Evolutionary conservation across 2,888 invertebrate genomes (phyloP), one percentile per base, ranked within the genome.

Genomic region (Nomada flava): DNA sequence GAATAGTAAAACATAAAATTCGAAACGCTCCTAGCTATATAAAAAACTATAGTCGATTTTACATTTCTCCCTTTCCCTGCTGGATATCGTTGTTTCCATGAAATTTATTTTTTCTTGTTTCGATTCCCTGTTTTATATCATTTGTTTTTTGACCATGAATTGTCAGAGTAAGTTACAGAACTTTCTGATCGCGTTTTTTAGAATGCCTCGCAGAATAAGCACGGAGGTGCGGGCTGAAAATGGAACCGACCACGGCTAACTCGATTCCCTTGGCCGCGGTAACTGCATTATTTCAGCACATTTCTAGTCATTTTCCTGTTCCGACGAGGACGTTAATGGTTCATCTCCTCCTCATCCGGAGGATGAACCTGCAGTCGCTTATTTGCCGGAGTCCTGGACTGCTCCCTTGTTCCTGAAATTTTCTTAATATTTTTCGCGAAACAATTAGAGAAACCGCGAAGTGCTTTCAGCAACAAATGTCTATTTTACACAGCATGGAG

Each of bases 261-360:
- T 83, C 69, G 83, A 86, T 89, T 88, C 78, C 64, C 76, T 57
- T 59, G 64, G 69, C 47, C 64, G 4, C 71, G 77, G 79, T 79
- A 86, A 86, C 82, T 72, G 75, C 75, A 83, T 87, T 86, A 88
- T 82, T 73, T 68, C 74, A 80, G 82, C 81, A 76, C 85, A 84
- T 79, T 83, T 81, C 82, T 50, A 76, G 79, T 77, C 83, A 82
- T 81, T 87, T 82, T 76, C 76, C 69, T 60, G 59, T 60, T 26
- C 42, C 79, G 59, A 67, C 42, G 52, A 7, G 68, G 36, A 44
- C 73, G 68, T 60, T 81, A 78, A 74, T 62, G 70, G 63, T 52
- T 59, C 69, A 47, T 42, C 79, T 71, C 29, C 67, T 67, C 15
- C 42, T 36, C 18, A 29, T 20, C 23, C 36, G 11, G 23, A 36